A percentile compares a stretch with the other conserved stretches of the same genome.
phyloP scores from a whole-genome alignment of 2,888 invertebrate genomes.

The Phlogophora meticulosa region DNA sequence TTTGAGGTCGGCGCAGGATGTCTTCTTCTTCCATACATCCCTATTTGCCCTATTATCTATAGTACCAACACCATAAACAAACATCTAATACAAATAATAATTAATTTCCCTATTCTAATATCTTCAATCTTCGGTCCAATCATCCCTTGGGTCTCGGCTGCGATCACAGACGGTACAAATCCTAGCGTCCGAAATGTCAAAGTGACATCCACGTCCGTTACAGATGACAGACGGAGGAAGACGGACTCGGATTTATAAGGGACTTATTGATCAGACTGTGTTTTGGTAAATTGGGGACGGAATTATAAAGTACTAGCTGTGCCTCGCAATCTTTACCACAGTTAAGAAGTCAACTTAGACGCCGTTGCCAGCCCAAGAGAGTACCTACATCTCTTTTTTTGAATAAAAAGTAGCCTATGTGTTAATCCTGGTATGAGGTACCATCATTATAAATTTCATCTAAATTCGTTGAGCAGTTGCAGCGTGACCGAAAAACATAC shows the following conservation, averaged over 20 bases:
- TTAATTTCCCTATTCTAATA: conserved; percentile 46
- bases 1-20: too few species aligned
- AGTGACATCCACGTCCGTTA: conserved; percentile 42
- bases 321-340: too few species aligned
- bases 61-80: conserved; percentile 1
- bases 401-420: too few species aligned
- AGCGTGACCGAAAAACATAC: too few species aligned
- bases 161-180: conserved; percentile 52
- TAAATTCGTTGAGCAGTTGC: too few species aligned
- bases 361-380: too few species aligned
- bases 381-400: too few species aligned
- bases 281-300: conserved; percentile 39
- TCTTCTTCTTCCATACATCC: too few species aligned
- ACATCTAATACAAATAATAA: conserved; percentile 44
- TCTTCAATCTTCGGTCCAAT: conserved; percentile 43
- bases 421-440: too few species aligned
- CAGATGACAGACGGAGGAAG: conserved; percentile 47
- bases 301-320: conserved; percentile 1
- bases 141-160: conserved; percentile 51
- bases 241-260: conserved; percentile 40
- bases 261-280: conserved; percentile 59
- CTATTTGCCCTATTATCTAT: too few species aligned
- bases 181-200: conserved; percentile 59
- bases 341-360: too few species aligned
- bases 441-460: too few species aligned